These are phyloP conservation scores for Anabacerthia variegaticeps DNA, from an alignment of 2,797 vertebrate genomes.

Conservation along the genomic window DNA sequence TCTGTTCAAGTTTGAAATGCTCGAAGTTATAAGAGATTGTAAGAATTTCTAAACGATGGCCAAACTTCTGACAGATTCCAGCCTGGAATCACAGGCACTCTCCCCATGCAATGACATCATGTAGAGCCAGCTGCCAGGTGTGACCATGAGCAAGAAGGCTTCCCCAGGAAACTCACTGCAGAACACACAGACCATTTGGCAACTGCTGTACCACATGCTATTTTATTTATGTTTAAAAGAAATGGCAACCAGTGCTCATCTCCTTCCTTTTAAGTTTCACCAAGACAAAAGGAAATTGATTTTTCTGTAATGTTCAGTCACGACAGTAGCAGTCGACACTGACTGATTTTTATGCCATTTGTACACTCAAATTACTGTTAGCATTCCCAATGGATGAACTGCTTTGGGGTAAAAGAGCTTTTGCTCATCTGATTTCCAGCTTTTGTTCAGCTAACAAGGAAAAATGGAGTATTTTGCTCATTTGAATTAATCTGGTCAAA, in stretches of 20 bases:
- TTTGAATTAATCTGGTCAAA: background rate
- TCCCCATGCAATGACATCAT: background rate
- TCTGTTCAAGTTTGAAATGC: background rate
- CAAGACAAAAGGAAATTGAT: background rate
- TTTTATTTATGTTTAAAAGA: background rate
- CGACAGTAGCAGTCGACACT: background rate
- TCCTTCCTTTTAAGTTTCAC: background rate
- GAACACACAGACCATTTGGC: background rate
- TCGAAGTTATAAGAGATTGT: background rate
- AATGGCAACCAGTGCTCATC: background rate
- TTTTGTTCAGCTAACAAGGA: background rate
- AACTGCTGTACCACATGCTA: fast-evolving
- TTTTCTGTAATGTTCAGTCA: background rate
- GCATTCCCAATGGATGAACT: background rate
- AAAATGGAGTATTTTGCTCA: background rate
- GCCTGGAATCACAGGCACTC: background rate
- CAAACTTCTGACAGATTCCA: background rate
- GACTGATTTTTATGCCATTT: background rate
- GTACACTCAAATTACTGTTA: background rate
- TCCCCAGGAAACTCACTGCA: background rate
- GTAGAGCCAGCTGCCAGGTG: background rate
- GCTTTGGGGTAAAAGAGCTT: background rate
- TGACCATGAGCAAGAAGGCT: background rate
- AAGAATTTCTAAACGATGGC: background rate
- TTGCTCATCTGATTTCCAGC: background rate